Base-by-base conservation (phyloP, 2,797 vertebrate genomes). In the Sebastes matsubarae region DNA sequence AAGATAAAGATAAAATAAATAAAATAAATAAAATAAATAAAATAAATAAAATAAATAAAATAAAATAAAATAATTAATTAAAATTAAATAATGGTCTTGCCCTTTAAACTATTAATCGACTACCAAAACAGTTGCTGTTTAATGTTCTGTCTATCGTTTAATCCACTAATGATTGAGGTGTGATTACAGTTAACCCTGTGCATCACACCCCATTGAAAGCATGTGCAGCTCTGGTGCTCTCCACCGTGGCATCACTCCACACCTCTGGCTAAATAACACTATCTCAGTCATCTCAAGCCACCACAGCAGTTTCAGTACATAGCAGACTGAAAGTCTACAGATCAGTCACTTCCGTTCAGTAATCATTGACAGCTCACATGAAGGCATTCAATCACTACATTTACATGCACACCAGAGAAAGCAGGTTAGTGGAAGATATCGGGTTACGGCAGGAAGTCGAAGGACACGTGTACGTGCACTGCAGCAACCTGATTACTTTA, bases 261-360 rank as follows among this genome's bases (percentile, higher is more conserved):
- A 67, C 61, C 59, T 42, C 54, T 8, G 68, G 63, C 59, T 66
- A 7, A 69, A 58, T 24, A 38, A 70, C 54, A 79, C 34, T 24
- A 25, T 69, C 82, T 75, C 64, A 69, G 75, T 91, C 89, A 84
- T 86, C 55, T 89, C 82, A 60, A 66, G 69, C 60, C 80, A 68
- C 87, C 68, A 27, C 72, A 64, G 36, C 55, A 75, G 76, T 82
- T 84, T 86, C 87, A 74, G 42, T 34, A 12, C 32, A 34, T 2
- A 76, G 81, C 80, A 42, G 12, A 75, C 36, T 83, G 84, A 87
- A 75, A 87, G 63, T 84, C 77, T 76, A 64, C 72, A 84, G 64
- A 88, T 89, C 86, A 83, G 67, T 91, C 91, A 91, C 72, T 78
- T 90, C 85, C 83, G 38, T 67, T 87, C 60, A 55, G 63, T 32